Percentiles rank a stretch among this genome's conserved stretches.
Evolutionary conservation across 1,140 invertebrate genomes (phyloP).

Genomic region (Rhagoletis pomonella): DNA sequence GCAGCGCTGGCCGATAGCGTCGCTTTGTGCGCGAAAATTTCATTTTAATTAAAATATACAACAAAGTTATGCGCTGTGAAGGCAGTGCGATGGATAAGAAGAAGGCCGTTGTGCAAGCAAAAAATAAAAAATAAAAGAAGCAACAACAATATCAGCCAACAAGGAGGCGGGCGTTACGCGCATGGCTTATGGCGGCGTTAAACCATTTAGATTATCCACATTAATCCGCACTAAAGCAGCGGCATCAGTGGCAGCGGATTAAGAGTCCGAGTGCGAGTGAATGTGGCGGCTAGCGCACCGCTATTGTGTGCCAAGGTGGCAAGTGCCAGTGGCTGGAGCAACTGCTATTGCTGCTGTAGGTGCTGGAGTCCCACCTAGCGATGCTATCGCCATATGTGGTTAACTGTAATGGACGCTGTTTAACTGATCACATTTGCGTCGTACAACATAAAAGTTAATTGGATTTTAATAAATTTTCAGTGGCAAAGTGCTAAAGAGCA

Average conservation of each 20-base stretch:
- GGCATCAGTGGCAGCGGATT: background rate
- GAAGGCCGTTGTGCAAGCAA: background rate
- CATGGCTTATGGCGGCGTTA: constrained; percentile 49
- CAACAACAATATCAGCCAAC: background rate
- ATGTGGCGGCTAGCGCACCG: background rate
- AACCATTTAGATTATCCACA: constrained; percentile 52
- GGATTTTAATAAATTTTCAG: constrained; percentile 51
- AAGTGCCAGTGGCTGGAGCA: background rate
- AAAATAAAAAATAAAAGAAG: background rate
- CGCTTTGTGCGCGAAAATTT: background rate
- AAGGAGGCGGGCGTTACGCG: constrained; percentile 48
- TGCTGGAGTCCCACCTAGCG: background rate
- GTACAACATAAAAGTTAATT: constrained; percentile 51
- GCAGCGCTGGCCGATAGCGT: constrained; percentile 44
- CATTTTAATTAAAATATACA: constrained; percentile 50
- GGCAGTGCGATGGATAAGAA: constrained; percentile 8
- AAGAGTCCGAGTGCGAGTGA: background rate
- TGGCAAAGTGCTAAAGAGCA: constrained; percentile 16
- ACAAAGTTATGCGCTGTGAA: constrained; percentile 23
- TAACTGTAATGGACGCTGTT: constrained; percentile 44
- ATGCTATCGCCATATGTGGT: constrained; percentile 37
- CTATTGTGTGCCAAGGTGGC: constrained; percentile 3
- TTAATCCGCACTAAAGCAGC: constrained; percentile 5
- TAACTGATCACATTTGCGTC: constrained; percentile 48
- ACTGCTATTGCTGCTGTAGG: background rate